phyloP scores from a whole-genome alignment of 2,888 invertebrate genomes.

The Choristoneura rosaceana region DNA sequence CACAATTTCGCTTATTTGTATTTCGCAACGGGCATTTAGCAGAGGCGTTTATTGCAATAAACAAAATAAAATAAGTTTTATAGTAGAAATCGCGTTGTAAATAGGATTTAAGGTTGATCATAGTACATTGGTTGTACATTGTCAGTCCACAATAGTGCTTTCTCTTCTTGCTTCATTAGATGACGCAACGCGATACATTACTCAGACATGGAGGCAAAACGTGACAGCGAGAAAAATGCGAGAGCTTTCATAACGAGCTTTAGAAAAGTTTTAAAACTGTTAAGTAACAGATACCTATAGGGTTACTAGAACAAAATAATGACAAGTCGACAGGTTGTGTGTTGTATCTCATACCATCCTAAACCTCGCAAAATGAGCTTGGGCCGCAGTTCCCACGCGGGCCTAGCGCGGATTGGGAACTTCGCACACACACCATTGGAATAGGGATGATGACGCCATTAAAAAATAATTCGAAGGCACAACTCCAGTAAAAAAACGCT shows the following conservation, averaged over 20 bases:
- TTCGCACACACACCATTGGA: neutral
- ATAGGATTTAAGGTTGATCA: slow-evolving; percentile 14
- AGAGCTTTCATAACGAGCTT: slow-evolving; percentile 34
- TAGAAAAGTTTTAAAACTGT: slow-evolving; percentile 1
- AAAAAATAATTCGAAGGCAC: too few relatives aligned
- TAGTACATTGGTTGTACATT: slow-evolving; percentile 14
- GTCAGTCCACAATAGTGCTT: slow-evolving; percentile 54
- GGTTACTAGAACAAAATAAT: neutral
- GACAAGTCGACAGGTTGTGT: too few relatives aligned
- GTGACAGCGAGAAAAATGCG: slow-evolving; percentile 43
- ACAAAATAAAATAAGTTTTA: too few relatives aligned
- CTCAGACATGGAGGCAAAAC: slow-evolving; percentile 14
- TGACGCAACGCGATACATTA: slow-evolving; percentile 50
- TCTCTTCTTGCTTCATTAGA: slow-evolving; percentile 55
- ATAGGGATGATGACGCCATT: too few relatives aligned
- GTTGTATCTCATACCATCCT: too few relatives aligned
- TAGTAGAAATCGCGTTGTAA: neutral
- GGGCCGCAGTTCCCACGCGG: neutral
- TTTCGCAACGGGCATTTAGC: slow-evolving; percentile 1
- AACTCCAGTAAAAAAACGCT: too few relatives aligned
- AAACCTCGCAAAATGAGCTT: neutral
- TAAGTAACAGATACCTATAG: neutral
- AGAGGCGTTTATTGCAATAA: neutral
- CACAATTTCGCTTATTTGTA: slow-evolving; percentile 1
- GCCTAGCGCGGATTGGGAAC: too few relatives aligned